A percentile compares a stretch with the other conserved stretches of the same genome.
phyloP scores from a whole-genome alignment of 1,140 invertebrate genomes.

The Hypsibius dujardini region DNA sequence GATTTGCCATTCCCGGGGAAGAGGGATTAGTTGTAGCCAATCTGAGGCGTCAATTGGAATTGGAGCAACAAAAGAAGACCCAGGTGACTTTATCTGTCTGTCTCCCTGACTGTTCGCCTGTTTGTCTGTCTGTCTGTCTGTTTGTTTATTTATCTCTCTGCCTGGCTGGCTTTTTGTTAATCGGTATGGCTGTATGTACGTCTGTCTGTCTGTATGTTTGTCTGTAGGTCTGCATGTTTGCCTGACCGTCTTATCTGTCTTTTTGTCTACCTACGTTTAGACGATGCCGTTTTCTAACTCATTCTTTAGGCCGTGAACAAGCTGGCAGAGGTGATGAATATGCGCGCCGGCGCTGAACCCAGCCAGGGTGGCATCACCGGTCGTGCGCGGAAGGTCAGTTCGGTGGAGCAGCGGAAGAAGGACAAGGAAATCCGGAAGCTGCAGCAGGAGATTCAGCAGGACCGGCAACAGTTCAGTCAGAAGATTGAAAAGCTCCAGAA shows the following conservation, averaged over 20 bases:
- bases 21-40: conserved; percentile 25
- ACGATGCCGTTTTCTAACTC: not conserved
- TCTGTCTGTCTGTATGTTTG: too few species aligned
- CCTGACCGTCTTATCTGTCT: too few species aligned
- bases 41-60: conserved; percentile 63
- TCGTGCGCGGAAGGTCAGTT: conserved; percentile 40
- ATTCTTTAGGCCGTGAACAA: conserved; percentile 77
- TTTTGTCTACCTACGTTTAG: too few species aligned
- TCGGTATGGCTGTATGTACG: too few species aligned
- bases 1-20: conserved; percentile 16
- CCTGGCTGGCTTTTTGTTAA: too few species aligned
- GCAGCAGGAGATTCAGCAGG: conserved; percentile 61
- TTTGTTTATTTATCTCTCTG: too few species aligned
- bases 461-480: conserved; percentile 78
- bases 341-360: conserved; percentile 48
- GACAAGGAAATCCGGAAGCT: conserved; percentile 85
- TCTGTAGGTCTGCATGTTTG: too few species aligned
- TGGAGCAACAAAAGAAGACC: conserved; percentile 49
- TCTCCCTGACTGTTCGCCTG: not conserved
- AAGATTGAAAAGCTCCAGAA: conserved; percentile 61
- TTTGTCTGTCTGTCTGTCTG: not conserved
- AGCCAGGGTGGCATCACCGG: conserved; percentile 33
- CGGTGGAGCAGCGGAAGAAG: conserved; percentile 58
- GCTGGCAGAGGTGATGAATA: conserved; percentile 85
- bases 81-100: not conserved